Percentiles rank a stretch among this genome's conserved stretches.
phyloP scores from a whole-genome alignment of 2,113 vertebrate genomes.

The Mormoops blainvillei region DNA sequence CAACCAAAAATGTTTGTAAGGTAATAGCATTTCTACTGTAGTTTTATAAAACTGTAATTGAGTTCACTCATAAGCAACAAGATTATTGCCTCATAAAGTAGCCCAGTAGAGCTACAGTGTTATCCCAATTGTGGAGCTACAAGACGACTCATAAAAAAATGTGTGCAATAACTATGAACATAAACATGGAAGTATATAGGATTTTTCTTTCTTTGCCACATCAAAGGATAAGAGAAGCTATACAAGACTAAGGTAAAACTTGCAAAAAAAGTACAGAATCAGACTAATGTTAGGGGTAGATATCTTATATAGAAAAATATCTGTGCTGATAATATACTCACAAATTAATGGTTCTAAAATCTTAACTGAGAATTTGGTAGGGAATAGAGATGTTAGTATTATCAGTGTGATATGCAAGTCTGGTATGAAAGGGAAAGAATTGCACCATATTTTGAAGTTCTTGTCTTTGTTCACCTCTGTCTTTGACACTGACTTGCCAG shows the following conservation, averaged over 20 bases:
- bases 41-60: constrained; percentile 76
- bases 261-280: neutral
- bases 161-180: constrained; percentile 53
- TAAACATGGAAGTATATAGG: neutral
- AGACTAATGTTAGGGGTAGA: neutral
- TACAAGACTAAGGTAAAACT: neutral
- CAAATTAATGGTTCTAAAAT: neutral
- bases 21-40: constrained; percentile 65
- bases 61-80: constrained; percentile 72
- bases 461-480: neutral
- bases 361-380: neutral
- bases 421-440: neutral
- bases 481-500: neutral
- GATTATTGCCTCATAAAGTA: constrained; percentile 78
- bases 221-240: neutral
- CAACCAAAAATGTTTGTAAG: constrained; percentile 32
- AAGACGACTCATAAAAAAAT: constrained; percentile 42
- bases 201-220: constrained; percentile 30
- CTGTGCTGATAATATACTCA: neutral
- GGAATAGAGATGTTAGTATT: neutral
- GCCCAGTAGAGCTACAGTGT: neutral
- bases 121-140: constrained; percentile 66
- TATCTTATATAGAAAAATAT: neutral
- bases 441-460: neutral
- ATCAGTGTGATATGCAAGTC: neutral